Evolutionary conservation across 2,113 vertebrate species (phyloP).

Genomic region (Ophthalmolycus amberensis): DNA sequence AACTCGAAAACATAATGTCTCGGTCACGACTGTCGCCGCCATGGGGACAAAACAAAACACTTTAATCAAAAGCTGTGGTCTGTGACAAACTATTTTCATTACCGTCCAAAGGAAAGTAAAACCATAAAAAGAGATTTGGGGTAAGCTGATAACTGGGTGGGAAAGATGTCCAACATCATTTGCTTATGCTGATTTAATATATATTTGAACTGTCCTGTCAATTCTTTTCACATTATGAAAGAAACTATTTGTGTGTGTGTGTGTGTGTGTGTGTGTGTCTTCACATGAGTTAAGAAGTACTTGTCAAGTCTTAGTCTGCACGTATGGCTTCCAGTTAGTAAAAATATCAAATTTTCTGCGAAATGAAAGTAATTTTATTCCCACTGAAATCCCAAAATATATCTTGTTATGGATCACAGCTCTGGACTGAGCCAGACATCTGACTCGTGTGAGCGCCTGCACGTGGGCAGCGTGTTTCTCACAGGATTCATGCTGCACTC

Average conservation of each 20-base stretch:
- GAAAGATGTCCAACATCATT: constrained; percentile 16
- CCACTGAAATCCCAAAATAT: constrained; percentile 48
- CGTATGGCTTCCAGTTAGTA: neutral
- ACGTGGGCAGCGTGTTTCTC: constrained; percentile 59
- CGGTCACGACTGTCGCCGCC: no score
- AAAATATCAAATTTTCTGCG: constrained; percentile 32
- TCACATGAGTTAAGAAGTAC: neutral
- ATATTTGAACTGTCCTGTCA: constrained; percentile 33
- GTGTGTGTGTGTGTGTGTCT: neutral
- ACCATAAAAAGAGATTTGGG: constrained; percentile 18
- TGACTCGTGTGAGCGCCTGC: constrained; percentile 41
- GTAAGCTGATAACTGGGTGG: constrained; percentile 24
- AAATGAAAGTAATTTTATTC: constrained; percentile 47
- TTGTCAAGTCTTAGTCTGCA: constrained; percentile 8
- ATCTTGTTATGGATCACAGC: constrained; percentile 38
- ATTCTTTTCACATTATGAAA: constrained; percentile 34
- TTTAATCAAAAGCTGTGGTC: constrained; percentile 19
- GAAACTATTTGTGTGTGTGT: neutral
- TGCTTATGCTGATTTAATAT: constrained; percentile 27
- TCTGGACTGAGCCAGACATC: constrained; percentile 46
- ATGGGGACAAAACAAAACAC: neutral
- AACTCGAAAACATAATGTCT: no score
- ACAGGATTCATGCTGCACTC: constrained; percentile 40
- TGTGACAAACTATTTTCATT: constrained; percentile 46
- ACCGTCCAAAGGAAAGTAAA: constrained; percentile 20